phyloP scores from a whole-genome alignment of 2,888 invertebrate species.

The Eudemis profundana region DNA sequence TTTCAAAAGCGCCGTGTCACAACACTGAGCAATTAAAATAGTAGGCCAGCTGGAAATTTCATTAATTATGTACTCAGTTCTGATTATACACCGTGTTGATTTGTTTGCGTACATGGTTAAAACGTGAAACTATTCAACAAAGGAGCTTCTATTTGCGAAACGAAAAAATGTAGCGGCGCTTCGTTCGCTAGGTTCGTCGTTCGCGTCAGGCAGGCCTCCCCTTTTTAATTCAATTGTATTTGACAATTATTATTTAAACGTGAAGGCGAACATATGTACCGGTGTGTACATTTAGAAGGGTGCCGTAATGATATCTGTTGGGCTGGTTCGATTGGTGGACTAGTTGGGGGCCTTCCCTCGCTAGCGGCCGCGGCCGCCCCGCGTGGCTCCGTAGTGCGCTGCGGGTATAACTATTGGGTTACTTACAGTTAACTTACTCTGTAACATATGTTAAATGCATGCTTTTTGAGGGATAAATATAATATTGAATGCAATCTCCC shows the following conservation, averaged over 20 bases:
- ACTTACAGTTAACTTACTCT: conserved; percentile 56
- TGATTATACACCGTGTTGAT: conserved; percentile 74
- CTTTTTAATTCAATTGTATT: conserved; percentile 70
- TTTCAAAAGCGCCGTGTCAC: conserved; percentile 81
- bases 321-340: conserved; percentile 71
- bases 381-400: conserved; percentile 60
- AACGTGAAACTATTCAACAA: conserved; percentile 55
- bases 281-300: conserved; percentile 63
- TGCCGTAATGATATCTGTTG: conserved; percentile 69
- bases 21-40: conserved; percentile 82
- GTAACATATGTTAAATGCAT: conserved; percentile 60
- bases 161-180: conserved; percentile 22
- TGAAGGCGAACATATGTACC: conserved; percentile 81
- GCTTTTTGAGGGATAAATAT: conserved; percentile 33
- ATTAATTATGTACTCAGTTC: conserved; percentile 78
- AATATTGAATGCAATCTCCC: neutral
- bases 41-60: conserved; percentile 83
- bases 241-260: conserved; percentile 79
- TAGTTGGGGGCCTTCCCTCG: conserved; percentile 68
- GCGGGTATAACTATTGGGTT: conserved; percentile 71
- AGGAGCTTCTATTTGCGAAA: conserved; percentile 44
- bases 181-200: conserved; percentile 6
- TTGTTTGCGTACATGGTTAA: conserved; percentile 69
- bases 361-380: conserved; percentile 20
- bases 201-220: conserved; percentile 53